These are phyloP conservation scores for zebrafish (Danio rerio) DNA, from an alignment of 2,113 vertebrate genomes.

Conservation along the genomic window DNA sequence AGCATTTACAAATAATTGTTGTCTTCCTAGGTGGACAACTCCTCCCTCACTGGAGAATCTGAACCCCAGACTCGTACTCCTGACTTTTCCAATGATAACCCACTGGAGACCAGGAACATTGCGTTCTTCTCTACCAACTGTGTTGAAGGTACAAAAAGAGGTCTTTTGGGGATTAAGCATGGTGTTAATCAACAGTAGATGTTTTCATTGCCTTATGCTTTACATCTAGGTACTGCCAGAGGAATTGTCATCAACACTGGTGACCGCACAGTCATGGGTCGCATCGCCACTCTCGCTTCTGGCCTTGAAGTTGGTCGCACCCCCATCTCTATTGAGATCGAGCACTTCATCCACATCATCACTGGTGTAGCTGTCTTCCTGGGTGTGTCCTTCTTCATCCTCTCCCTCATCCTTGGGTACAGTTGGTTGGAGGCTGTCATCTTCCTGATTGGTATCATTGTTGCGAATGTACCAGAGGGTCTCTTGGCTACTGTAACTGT, in stretches of 20 bases:
- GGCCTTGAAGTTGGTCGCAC: slow-evolving; percentile 89
- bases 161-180: background rate
- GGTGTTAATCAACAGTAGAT: background rate
- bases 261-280: slow-evolving; percentile 93
- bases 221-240: slow-evolving; percentile 81
- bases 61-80: slow-evolving; percentile 93
- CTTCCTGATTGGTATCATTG: slow-evolving; percentile 97
- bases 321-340: slow-evolving; percentile 91
- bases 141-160: slow-evolving; percentile 84
- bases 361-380: slow-evolving; percentile 95
- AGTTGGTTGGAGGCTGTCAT: slow-evolving; percentile 93
- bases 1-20: background rate
- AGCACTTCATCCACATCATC: slow-evolving; percentile 96
- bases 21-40: slow-evolving; percentile 87
- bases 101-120: slow-evolving; percentile 92
- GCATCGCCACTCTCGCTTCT: slow-evolving; percentile 92
- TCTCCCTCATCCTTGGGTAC: slow-evolving; percentile 94
- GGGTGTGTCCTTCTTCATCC: slow-evolving; percentile 92
- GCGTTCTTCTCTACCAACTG: slow-evolving; percentile 98
- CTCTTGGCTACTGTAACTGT: slow-evolving; percentile 88
- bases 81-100: slow-evolving; percentile 92
- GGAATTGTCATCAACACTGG: slow-evolving; percentile 91
- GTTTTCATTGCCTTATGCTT: background rate
- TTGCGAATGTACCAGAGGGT: slow-evolving; percentile 91
- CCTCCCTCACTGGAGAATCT: slow-evolving; percentile 92